These are phyloP conservation scores for Alectoris magna DNA, from an alignment of 2,797 vertebrate genomes.

Conservation along the genomic window DNA sequence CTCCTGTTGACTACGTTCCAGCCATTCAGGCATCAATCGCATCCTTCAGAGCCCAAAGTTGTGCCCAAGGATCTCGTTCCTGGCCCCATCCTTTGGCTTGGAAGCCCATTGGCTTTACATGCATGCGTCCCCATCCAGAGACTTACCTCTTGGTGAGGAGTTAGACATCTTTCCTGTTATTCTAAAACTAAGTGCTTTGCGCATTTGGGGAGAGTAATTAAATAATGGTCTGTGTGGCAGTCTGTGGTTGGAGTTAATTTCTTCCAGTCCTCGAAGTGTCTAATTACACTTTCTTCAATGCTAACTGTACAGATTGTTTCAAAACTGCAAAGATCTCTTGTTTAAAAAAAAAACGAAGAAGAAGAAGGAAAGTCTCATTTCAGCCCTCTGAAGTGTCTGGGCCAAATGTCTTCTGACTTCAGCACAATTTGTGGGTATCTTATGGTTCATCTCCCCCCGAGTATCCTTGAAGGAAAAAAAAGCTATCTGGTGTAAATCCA, in stretches of 20 bases:
- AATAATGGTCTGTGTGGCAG: constrained; percentile 39
- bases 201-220: constrained; percentile 70
- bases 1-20: constrained; percentile 55
- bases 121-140: accelerated
- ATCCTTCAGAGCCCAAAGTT: background rate
- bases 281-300: constrained; percentile 44
- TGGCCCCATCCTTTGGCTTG: background rate
- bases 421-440: accelerated
- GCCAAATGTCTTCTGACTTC: background rate
- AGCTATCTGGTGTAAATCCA: background rate
- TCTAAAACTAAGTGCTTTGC: constrained; percentile 65
- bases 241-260: constrained; percentile 57
- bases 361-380: background rate
- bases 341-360: background rate
- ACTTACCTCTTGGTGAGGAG: background rate
- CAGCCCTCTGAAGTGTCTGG: background rate
- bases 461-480: background rate
- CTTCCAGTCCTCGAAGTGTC: constrained; percentile 62
- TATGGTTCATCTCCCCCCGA: background rate
- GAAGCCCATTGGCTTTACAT: background rate
- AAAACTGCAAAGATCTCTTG: constrained; percentile 16
- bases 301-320: constrained; percentile 30
- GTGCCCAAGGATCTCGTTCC: background rate
- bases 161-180: constrained; percentile 57
- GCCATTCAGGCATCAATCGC: background rate